Base-by-base conservation (phyloP, 2,888 invertebrate genomes). In the Rutpela maculata region DNA sequence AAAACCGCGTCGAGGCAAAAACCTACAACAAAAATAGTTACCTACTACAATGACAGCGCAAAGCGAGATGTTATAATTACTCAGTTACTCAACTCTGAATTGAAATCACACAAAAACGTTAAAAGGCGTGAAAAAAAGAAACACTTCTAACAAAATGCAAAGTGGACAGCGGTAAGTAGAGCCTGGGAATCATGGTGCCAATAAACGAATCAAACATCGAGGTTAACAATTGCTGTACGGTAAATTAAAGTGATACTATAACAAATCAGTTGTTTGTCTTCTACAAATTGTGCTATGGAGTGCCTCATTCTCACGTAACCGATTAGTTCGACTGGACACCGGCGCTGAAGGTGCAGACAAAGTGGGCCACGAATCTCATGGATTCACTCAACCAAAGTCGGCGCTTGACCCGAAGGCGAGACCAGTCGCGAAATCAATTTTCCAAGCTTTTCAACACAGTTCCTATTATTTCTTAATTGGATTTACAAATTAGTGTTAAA, bases 161-260 rank as follows among this genome's bases (percentile, higher is more conserved):
- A 50, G 18, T 62, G 55, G 70, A 31, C 72, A 55, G 50, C 7
- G 15, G 22, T 50, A 72, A 72, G 72, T 72, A 55, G 72, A 50
- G 18, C 72, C 72, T 72, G 72, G 72, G 72, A 72, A 72, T 55
- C 63, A 17, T 6, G 38, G 55, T 72, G 72, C 55, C 63, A 63
- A 63, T 72, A 72, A 55, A 62, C 63, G 63, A 63, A 70, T 70
- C 43, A 78, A 79, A 75, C 75, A 70, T 71, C 65, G 81, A 78
- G 78, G 79, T 78, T 76, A 81, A 81, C 78, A 79, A 81, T 81
- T 77, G 69, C 77, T 72, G 79, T 79, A 80, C 81, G 81, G 81
- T 78, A 74, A 71, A 81, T 81, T 77, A 80, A 81, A 81, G 81
- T 80, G 81, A 77, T 81, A 78, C 79, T 79, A 79, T 76, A 80